Conservation (phyloP, 2,113 vertebrate species). For the Lampris incognitus region DNA sequence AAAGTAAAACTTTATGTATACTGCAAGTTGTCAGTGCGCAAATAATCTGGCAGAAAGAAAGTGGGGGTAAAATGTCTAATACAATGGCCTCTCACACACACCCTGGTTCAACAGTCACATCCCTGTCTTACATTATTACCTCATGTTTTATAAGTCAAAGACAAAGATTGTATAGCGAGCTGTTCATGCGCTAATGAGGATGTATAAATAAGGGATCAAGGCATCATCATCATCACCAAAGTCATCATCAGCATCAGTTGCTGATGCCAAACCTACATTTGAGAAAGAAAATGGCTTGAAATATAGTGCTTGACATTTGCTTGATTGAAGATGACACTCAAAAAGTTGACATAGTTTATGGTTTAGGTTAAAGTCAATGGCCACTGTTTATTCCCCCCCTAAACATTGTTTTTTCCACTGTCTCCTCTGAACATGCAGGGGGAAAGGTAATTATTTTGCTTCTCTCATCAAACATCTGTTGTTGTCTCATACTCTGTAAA, state of each 20-base stretch:
- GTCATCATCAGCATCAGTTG: neutral
- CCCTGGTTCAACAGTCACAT: conserved; percentile 50
- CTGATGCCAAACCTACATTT: neutral
- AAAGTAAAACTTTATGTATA: neutral
- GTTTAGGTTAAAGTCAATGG: neutral
- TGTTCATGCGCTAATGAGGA: conserved; percentile 42
- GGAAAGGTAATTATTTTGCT: neutral
- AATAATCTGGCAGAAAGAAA: neutral
- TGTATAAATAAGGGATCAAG: conserved; percentile 73
- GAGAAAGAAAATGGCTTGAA: conserved; percentile 27
- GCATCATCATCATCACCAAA: conserved; percentile 13
- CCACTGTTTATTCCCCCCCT: neutral
- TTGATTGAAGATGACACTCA: neutral
- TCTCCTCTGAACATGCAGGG: conserved; percentile 22
- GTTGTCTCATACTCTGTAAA: conserved; percentile 14
- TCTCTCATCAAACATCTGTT: neutral
- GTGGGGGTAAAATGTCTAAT: conserved; percentile 36
- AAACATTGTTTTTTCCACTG: too few relatives aligned
- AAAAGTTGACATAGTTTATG: conserved; percentile 1
- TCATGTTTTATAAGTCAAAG: conserved; percentile 71
- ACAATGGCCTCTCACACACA: conserved; percentile 26
- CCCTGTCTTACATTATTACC: conserved; percentile 71
- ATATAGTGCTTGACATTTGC: conserved; percentile 2
- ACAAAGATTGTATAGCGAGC: conserved; percentile 63
- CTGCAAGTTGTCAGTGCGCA: neutral